A percentile compares a stretch with the other conserved stretches of the same genome.
Evolutionary conservation across 2,797 vertebrate species (phyloP).

Genomic region (Labroides dimidiatus): DNA sequence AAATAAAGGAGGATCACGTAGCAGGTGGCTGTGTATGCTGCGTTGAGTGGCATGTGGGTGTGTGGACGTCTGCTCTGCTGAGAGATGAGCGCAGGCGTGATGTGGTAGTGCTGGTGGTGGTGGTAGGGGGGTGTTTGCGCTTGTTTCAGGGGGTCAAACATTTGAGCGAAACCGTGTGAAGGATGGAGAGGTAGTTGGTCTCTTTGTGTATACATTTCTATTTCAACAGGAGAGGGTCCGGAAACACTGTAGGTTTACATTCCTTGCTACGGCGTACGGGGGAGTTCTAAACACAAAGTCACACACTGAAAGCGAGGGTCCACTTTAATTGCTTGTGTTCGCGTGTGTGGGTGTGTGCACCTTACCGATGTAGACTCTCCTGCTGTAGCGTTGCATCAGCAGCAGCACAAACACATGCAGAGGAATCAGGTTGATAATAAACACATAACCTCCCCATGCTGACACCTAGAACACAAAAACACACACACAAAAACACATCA

Average conservation of each 20-base stretch:
- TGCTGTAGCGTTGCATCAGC: conserved; percentile 97
- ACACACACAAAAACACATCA: conserved; percentile 33
- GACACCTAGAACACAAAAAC: conserved; percentile 88
- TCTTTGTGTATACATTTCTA: conserved; percentile 12
- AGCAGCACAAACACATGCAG: conserved; percentile 96
- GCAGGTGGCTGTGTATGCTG: conserved; percentile 59
- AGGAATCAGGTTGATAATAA: conserved; percentile 98
- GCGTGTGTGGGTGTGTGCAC: conserved; percentile 9
- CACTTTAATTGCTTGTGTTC: conserved; percentile 14
- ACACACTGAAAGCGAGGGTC: conserved; percentile 7
- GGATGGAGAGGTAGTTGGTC: neutral
- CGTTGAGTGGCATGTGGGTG: conserved; percentile 57
- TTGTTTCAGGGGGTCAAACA: conserved; percentile 54
- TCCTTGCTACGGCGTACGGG: conserved; percentile 11
- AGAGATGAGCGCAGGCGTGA: conserved; percentile 17
- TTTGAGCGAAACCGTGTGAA: conserved; percentile 5
- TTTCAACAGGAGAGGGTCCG: conserved; percentile 12
- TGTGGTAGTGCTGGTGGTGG: no score
- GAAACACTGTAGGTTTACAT: conserved; percentile 15
- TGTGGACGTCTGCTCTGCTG: conserved; percentile 40
- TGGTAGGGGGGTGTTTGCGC: conserved; percentile 38
- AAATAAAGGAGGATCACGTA: conserved; percentile 36
- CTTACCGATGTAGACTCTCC: conserved; percentile 96
- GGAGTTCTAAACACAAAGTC: conserved; percentile 39
- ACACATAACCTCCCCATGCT: conserved; percentile 97